Percentiles rank a stretch among this genome's conserved stretches.
phyloP scores from a whole-genome alignment of 2,797 vertebrate species.

The Varecia variegata region DNA sequence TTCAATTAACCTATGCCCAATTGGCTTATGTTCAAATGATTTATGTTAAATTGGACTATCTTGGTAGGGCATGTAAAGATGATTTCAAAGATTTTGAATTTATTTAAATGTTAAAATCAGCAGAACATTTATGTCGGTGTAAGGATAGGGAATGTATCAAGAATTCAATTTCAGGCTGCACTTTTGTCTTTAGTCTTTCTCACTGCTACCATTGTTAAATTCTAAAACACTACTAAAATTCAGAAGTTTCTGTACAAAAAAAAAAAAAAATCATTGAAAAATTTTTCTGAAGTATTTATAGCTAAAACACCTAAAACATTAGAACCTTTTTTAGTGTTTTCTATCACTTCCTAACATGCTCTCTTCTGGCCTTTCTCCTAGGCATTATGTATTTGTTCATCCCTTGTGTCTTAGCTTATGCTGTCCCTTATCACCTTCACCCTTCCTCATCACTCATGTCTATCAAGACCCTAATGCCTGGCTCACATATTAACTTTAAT shows the following conservation, averaged over 20 bases:
- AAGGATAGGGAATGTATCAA: not conserved
- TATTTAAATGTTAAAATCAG: not conserved
- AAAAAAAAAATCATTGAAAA: not conserved
- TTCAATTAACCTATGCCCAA: not conserved
- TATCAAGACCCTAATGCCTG: not conserved
- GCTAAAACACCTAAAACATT: not conserved
- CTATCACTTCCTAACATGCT: not conserved
- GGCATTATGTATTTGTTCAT: not conserved
- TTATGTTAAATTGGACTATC: not conserved
- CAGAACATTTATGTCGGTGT: not conserved
- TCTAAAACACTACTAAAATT: not conserved
- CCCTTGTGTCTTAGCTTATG: not conserved
- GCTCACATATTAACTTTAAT: not conserved
- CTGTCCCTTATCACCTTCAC: not conserved
- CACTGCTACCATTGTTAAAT: not conserved
- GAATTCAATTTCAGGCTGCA: not conserved
- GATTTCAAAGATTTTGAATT: not conserved
- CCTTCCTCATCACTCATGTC: not conserved
- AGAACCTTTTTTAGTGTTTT: not conserved
- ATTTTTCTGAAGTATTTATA: not conserved
- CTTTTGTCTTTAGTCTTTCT: not conserved
- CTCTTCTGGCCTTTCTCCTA: not conserved
- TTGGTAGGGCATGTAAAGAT: not conserved
- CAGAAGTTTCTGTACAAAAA: not conserved
- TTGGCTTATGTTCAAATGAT: not conserved